These are phyloP conservation scores for Ennomos erosarius DNA, from an alignment of 2,888 invertebrate genomes.

Conservation along the genomic window DNA sequence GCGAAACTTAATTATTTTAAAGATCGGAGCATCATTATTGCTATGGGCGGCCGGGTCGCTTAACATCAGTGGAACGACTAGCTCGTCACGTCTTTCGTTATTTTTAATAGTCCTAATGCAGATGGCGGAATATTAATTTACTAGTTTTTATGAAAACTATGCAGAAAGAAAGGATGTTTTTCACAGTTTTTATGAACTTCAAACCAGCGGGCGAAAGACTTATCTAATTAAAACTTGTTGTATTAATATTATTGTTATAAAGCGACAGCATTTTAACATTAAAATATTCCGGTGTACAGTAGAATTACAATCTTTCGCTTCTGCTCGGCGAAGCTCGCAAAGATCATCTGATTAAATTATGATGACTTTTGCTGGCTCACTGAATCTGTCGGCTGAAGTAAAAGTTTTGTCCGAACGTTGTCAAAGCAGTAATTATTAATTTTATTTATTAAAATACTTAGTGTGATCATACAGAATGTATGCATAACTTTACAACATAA, in stretches of 20 bases:
- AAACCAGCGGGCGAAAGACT: too few relatives aligned
- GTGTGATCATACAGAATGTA: not conserved
- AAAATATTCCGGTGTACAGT: slow-evolving; percentile 8
- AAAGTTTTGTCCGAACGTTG: slow-evolving; percentile 17
- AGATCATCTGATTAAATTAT: slow-evolving; percentile 30
- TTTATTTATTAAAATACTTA: too few relatives aligned
- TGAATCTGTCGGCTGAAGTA: slow-evolving; percentile 20
- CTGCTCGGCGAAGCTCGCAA: slow-evolving; percentile 22
- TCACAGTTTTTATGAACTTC: too few relatives aligned
- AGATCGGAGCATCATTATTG: too few relatives aligned
- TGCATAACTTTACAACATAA: not conserved
- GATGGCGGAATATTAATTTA: slow-evolving; percentile 7
- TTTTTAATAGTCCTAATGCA: slow-evolving; percentile 24
- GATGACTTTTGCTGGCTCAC: slow-evolving; percentile 23
- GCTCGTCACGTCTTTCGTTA: too few relatives aligned
- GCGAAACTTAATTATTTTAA: too few relatives aligned
- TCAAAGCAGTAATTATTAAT: slow-evolving; percentile 8
- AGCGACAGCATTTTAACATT: not conserved
- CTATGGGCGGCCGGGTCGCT: too few relatives aligned
- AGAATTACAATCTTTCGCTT: slow-evolving; percentile 29
- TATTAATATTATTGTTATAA: not conserved
- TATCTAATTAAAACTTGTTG: too few relatives aligned
- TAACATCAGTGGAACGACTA: too few relatives aligned
- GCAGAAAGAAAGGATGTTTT: too few relatives aligned
- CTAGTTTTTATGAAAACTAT: not conserved